Percentiles rank a stretch among this genome's conserved stretches.
phyloP scores from a whole-genome alignment of 2,113 vertebrate species.

The Hemicordylus capensis region DNA sequence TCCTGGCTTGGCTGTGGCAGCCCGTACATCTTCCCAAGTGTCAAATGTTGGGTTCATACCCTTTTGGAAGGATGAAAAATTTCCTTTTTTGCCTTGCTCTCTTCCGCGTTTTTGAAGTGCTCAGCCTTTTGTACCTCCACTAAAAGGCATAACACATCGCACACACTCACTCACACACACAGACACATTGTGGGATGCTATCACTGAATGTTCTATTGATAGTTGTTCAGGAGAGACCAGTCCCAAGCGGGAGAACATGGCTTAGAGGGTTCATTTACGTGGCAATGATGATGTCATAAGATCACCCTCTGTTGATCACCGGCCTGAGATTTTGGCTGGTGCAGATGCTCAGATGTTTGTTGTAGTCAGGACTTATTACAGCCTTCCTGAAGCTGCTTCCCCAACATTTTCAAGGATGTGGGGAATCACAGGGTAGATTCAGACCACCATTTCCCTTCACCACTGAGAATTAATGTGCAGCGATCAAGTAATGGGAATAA shows the following conservation, averaged over 20 bases:
- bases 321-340: neutral
- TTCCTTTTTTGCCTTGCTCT: neutral
- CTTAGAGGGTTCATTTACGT: neutral
- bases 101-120: slow-evolving; percentile 2
- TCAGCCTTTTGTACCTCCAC: fast-evolving
- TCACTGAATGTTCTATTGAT: neutral
- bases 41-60: slow-evolving; percentile 21
- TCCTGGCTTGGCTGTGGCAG: neutral
- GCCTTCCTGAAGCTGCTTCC: too few relatives aligned
- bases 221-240: neutral
- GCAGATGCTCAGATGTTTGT: neutral
- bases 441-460: neutral
- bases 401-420: neutral
- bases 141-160: neutral
- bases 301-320: neutral
- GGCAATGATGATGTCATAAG: too few relatives aligned
- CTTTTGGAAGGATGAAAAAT: slow-evolving; percentile 34
- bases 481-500: neutral
- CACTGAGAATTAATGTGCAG: neutral
- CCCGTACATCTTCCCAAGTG: slow-evolving; percentile 25
- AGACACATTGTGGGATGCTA: neutral
- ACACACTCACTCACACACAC: neutral
- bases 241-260: neutral
- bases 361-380: neutral
- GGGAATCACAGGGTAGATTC: neutral